phyloP scores from a whole-genome alignment of 2,888 invertebrate species.

The Drosophila prostipennis region DNA sequence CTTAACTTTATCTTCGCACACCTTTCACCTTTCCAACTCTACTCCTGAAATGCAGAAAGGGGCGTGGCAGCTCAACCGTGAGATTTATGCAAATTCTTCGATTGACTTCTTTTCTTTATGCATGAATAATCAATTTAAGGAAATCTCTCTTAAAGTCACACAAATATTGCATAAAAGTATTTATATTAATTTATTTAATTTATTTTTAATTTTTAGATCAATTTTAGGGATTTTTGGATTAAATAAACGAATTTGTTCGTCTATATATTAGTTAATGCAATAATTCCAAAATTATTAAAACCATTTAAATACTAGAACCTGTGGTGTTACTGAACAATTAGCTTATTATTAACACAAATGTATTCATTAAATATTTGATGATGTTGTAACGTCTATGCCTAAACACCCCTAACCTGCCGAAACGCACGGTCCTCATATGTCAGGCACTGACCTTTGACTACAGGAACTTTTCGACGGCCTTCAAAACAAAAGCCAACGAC shows the following conservation, averaged over 20 bases:
- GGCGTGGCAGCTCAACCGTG: conserved; percentile 24
- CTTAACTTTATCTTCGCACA: conserved; percentile 23
- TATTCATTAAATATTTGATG: background rate
- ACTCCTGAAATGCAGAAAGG: background rate
- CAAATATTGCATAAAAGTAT: background rate
- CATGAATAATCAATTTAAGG: conserved; percentile 7
- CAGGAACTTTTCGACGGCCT: conserved; percentile 39
- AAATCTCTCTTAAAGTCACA: background rate
- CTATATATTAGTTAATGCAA: background rate
- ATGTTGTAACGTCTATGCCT: background rate
- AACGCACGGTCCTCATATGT: conserved; percentile 20
- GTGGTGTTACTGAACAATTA: too few species aligned
- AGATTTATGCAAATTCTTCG: conserved; percentile 41
- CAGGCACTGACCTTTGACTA: conserved; percentile 50
- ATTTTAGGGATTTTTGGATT: too few species aligned
- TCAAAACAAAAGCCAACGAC: conserved; percentile 30
- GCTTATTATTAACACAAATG: background rate
- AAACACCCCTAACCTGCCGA: background rate
- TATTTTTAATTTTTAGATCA: too few species aligned
- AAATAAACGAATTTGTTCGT: too few species aligned
- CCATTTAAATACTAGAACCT: too few species aligned
- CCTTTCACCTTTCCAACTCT: conserved; percentile 37
- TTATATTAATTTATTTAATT: too few species aligned
- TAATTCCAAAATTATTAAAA: background rate
- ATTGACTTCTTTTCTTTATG: conserved; percentile 22